Evolutionary conservation across 2,797 vertebrate species (phyloP), one percentile per base, ranked within the genome.

Genomic region (Botia kubotai): DNA sequence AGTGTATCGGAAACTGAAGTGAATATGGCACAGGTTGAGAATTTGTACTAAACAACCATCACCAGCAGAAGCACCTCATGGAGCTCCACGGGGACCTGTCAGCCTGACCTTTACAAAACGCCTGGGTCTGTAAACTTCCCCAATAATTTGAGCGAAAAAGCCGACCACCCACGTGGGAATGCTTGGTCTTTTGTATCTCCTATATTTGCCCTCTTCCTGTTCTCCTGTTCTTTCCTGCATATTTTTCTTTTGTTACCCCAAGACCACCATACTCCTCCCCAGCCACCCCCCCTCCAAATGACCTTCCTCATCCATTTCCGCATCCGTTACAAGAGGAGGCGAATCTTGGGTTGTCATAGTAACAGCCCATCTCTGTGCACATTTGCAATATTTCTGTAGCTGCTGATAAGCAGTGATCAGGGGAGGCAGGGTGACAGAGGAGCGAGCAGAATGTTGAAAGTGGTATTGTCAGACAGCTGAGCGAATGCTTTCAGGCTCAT

Each of bases 311-410:
- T 71, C 71, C 29, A 75, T 71, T 77, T 84, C 70, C 36, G 48
- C 52, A 52, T 83, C 77, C 19, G 8, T 68, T 52, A 39, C 69
- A 21, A 52, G 29, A 62, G 62, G 71, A 55, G 71, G 65, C 53
- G 74, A 79, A 79, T 81, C 72, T 84, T 53, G n/a, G 66, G 87
- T 89, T 84, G 86, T 83, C 80, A 82, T 85, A 75, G 85, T 78
- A 87, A 89, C 87, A 46, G 50, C 75, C 69, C 55, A 33, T 77
- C 82, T 81, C 78, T 58, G n/a, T 60, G 76, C 50, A 62, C 77
- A 78, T 85, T 71, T 83, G 71, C 80, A 65, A 62, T 84, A 75
- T 82, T 72, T 53, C 80, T 81, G 72, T 57, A 78, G 83, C 55
- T 52, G 39, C 75, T 77, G 85, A 84, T 87, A 85, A 73, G 69